These are phyloP conservation scores for Sinocyclocheilus anshuiensis DNA, from an alignment of 2,113 vertebrate species.

Conservation along the genomic window DNA sequence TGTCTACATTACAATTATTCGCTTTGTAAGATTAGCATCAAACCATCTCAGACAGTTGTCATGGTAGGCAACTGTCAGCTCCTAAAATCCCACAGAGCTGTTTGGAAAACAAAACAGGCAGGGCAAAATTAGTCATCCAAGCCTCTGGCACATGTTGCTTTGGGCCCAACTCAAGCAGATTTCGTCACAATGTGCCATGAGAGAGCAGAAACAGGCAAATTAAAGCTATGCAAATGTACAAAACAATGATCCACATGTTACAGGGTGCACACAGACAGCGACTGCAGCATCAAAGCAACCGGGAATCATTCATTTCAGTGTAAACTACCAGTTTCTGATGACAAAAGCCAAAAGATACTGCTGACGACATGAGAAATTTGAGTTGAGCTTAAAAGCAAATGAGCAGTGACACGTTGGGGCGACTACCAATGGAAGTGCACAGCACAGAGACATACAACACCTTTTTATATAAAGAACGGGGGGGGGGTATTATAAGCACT, in stretches of 20 bases:
- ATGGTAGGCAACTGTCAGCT: neutral
- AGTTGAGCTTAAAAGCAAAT: neutral
- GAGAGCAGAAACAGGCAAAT: conserved; percentile 32
- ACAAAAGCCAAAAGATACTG: neutral
- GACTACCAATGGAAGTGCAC: neutral
- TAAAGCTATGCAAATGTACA: conserved; percentile 2
- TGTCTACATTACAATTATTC: neutral
- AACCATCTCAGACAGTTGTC: neutral
- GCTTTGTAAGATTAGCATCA: neutral
- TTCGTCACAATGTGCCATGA: conserved; percentile 33
- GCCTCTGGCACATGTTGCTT: conserved; percentile 63
- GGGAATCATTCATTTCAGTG: neutral
- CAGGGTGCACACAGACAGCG: neutral
- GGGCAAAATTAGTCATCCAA: conserved; percentile 71
- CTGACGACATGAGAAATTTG: neutral
- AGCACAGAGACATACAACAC: neutral
- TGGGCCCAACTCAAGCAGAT: conserved; percentile 22
- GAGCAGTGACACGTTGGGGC: neutral
- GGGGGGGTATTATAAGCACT: neutral
- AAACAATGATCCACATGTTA: neutral
- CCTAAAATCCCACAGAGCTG: conserved; percentile 35
- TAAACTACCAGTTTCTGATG: neutral
- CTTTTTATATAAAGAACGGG: neutral
- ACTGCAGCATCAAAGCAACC: neutral
- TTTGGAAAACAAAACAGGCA: conserved; percentile 66